Evolutionary conservation across 2,888 invertebrate genomes (phyloP).

Genomic region (Ametastegia equiseti): DNA sequence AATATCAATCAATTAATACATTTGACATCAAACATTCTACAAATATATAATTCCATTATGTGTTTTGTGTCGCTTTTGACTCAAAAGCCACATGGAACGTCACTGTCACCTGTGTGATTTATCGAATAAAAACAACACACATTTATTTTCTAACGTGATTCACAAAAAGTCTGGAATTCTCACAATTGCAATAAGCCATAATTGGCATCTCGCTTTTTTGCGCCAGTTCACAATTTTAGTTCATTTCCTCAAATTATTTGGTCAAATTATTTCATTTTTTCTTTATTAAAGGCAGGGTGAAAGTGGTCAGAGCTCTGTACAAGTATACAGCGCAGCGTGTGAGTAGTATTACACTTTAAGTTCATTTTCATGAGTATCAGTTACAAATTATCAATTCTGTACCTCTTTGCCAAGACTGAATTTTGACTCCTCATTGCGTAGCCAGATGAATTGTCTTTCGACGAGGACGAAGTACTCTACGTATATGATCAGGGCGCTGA

Average conservation of each 20-base stretch:
- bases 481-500: slow-evolving; percentile 77
- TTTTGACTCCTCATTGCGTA: slow-evolving; percentile 63
- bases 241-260: not conserved
- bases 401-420: not conserved
- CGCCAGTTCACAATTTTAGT: not conserved
- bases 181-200: not conserved
- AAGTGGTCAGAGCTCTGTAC: slow-evolving; percentile 79
- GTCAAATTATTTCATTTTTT: slow-evolving; percentile 27
- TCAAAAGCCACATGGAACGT: not conserved
- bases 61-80: not conserved
- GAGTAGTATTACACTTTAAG: slow-evolving; percentile 61
- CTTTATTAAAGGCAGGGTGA: slow-evolving; percentile 75
- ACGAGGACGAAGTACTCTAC: slow-evolving; percentile 81
- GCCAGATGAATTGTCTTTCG: slow-evolving; percentile 81
- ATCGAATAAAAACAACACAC: not conserved
- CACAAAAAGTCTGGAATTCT: not conserved
- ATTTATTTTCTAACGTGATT: not conserved
- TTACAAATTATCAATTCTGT: not conserved
- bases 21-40: not conserved
- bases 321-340: slow-evolving; percentile 79
- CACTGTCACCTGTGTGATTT: not conserved
- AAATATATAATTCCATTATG: not conserved
- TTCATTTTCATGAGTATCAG: slow-evolving; percentile 27
- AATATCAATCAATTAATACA: not conserved
- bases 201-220: not conserved